Percentiles rank a stretch among this genome's conserved stretches.
Conservation (phyloP, 2,888 invertebrate genomes). For the Coelinius sp. region DNA sequence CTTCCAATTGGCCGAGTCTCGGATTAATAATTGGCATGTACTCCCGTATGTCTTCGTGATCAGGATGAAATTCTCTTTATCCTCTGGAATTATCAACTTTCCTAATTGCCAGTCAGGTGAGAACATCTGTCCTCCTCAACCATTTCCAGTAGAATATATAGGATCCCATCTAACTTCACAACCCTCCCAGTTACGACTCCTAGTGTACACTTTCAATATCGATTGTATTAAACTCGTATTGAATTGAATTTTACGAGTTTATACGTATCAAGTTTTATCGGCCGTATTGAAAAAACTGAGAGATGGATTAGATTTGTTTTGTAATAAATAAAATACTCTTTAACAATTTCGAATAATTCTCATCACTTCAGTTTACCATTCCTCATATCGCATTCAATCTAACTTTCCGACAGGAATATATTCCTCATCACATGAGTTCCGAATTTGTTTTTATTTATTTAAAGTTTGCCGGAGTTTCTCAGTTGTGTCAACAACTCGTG, state of each 20-base stretch:
- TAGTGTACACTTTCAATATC: not conserved
- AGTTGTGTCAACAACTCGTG: no score
- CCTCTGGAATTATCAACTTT: not conserved
- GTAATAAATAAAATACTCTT: no score
- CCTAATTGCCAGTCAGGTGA: slow-evolving; percentile 20
- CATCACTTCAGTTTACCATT: no score
- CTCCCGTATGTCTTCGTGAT: not conserved
- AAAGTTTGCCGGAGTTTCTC: no score
- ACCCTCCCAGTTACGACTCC: not conserved
- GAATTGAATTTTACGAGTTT: not conserved
- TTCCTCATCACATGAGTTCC: no score
- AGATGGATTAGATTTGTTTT: no score
- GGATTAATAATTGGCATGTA: slow-evolving; percentile 1
- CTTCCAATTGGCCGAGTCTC: not conserved
- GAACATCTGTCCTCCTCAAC: not conserved
- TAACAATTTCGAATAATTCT: no score
- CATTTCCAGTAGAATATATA: no score
- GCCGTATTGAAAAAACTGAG: no score
- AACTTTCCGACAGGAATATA: no score
- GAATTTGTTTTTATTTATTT: no score
- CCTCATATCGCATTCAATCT: no score
- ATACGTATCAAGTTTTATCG: not conserved
- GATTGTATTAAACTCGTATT: not conserved
- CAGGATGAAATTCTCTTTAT: not conserved
- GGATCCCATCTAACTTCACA: not conserved